Evolutionary conservation across 2,113 vertebrate genomes (phyloP).

Genomic region (Procavia capensis): DNA sequence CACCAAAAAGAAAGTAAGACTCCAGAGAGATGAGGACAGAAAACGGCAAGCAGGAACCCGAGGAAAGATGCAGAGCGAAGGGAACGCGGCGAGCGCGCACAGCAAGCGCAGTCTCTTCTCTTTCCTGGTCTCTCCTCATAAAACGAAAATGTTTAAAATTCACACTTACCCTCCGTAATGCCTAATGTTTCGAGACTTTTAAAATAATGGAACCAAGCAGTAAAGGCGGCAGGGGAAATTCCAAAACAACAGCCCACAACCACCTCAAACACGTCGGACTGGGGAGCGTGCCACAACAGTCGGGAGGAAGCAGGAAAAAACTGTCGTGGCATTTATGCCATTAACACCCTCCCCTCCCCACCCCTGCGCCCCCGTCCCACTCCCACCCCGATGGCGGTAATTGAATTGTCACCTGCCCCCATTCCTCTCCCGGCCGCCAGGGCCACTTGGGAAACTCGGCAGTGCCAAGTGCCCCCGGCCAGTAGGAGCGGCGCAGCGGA

Average conservation of each 20-base stretch:
- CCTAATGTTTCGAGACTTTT: background rate
- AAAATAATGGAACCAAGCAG: constrained; percentile 22
- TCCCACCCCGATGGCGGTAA: constrained; percentile 54
- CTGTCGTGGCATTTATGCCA: constrained; percentile 51
- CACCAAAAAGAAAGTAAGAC: background rate
- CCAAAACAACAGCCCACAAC: background rate
- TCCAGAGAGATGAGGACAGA: background rate
- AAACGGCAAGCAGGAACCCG: background rate
- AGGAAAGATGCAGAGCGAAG: background rate
- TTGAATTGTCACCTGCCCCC: constrained; percentile 79
- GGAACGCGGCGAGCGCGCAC: background rate
- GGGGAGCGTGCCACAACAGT: constrained; percentile 1
- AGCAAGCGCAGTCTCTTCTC: background rate
- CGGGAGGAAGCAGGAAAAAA: constrained; percentile 7
- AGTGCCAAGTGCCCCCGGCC: constrained; percentile 67
- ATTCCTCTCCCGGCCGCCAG: constrained; percentile 41
- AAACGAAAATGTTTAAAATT: constrained; percentile 10
- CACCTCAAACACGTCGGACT: background rate
- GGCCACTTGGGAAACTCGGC: constrained; percentile 72
- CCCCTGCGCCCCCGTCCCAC: background rate
- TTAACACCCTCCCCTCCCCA: constrained; percentile 29
- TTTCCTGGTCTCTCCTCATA: background rate
- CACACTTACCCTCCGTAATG: constrained; percentile 60
- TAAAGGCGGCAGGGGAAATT: background rate
- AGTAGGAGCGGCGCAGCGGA: constrained; percentile 15